Base-by-base conservation (phyloP, 92 coral and sea anemone species). In the Nematostella vectensis region DNA sequence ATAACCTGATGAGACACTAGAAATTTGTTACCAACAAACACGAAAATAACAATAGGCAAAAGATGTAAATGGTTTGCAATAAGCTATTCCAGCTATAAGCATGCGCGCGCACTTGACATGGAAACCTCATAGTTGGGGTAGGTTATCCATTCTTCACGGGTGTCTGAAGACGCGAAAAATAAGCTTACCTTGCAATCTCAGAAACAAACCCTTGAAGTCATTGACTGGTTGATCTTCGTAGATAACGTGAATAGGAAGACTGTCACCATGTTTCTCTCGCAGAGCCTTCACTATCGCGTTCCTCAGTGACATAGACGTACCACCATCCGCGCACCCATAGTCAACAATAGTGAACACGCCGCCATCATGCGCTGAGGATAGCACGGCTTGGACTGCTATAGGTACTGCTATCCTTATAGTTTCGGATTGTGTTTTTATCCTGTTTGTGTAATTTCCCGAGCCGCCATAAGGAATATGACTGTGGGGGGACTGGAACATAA, bases 211-310 rank as follows among this genome's bases (percentile, higher is more conserved):
- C 51, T 83, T 83, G 67, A 83, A 83, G 63, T 83, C 93, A 68
- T 83, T 83, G 13, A 78, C 75, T 21, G 93, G 93, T 45, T 83
- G 93, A 52, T 83, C 93, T 37, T 83, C 93, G 44, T 83, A 83
- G 50, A 78, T 43, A 25, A 83, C 74, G 25, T 58, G 80, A 55
- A 83, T 68, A 31, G 93, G 68, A 28, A 78, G 67, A 10, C 59
- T 65, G 11, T 69, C 59, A 23, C 93, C 93, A 55, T 77, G 62
- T 56, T 49, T 78, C 40, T 67, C 67, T 27, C 85, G 77, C 56
- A 83, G 55, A 47, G 75, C 85, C 30, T 72, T 51, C n/a, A 83
- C 85, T 30, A 79, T 72, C 63, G 77, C 68, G 52, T 68, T 65
- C 10, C 75, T 25, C 4, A 82, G 64, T 1, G 89, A 84, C 89